Conservation (phyloP, 2,888 invertebrate species). For the Tetragonula carbonaria region DNA sequence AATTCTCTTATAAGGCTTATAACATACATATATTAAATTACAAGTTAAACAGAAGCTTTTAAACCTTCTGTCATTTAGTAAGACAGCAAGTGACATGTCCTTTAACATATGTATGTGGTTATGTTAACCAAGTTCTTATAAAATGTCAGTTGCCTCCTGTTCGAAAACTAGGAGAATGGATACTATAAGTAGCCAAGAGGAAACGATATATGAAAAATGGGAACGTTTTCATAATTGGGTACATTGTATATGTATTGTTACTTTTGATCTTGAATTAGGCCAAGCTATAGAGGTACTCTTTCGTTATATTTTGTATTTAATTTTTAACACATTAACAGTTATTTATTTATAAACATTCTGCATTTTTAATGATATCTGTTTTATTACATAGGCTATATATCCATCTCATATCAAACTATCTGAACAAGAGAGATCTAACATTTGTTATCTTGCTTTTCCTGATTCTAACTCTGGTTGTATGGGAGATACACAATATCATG, state of each 20-base stretch:
- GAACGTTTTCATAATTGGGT: constrained; percentile 96
- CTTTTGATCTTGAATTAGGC: constrained; percentile 99
- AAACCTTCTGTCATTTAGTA: constrained; percentile 14
- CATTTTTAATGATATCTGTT: constrained; percentile 18
- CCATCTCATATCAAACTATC: constrained; percentile 91
- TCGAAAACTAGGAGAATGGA: constrained; percentile 60
- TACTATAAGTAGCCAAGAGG: constrained; percentile 42
- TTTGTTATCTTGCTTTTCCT: constrained; percentile 99
- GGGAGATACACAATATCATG: constrained; percentile 99
- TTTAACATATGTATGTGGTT: constrained; percentile 31
- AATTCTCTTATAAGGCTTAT: constrained; percentile 29
- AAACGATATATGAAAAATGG: constrained; percentile 84
- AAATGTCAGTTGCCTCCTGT: constrained; percentile 73
- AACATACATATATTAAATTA: constrained; percentile 41
- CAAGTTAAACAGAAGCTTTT: constrained; percentile 34
- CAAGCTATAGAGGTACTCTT: constrained; percentile 95
- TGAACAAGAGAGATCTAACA: constrained; percentile 95
- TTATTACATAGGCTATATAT: constrained; percentile 88
- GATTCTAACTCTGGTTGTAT: constrained; percentile 99
- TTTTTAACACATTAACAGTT: neutral
- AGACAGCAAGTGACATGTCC: constrained; percentile 36
- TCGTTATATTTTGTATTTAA: neutral
- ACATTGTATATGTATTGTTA: constrained; percentile 98
- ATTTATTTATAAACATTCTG: neutral
- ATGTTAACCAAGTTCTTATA: constrained; percentile 43